Percentiles rank a stretch among this genome's conserved stretches.
Evolutionary conservation across 2,888 invertebrate genomes (phyloP).

Genomic region (Minunthozetes semirufus): DNA sequence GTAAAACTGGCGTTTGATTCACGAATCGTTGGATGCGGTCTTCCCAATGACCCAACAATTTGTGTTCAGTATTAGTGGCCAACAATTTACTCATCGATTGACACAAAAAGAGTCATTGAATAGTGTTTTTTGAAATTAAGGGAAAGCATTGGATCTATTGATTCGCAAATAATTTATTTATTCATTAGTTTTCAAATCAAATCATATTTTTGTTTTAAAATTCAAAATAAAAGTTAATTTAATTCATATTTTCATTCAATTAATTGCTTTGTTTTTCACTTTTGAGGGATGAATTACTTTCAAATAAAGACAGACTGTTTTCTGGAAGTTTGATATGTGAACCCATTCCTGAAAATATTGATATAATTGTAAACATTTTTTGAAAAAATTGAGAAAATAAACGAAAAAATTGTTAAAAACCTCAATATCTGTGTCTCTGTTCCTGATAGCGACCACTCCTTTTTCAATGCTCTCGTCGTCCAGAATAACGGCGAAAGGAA

Average conservation of each 20-base stretch:
- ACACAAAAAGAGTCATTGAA: too few relatives aligned
- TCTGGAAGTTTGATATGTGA: background rate
- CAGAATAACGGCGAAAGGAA: background rate
- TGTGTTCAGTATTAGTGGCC: constrained; percentile 37
- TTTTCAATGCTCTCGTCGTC: background rate
- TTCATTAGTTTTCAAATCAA: background rate
- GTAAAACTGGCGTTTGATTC: constrained; percentile 69
- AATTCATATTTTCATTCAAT: background rate
- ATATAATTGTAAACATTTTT: background rate
- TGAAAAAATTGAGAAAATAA: background rate
- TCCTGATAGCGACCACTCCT: background rate
- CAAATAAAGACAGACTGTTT: constrained; percentile 11
- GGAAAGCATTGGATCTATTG: too few relatives aligned
- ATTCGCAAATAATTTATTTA: background rate
- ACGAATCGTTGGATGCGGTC: constrained; percentile 68
- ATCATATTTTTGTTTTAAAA: too few relatives aligned
- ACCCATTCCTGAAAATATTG: background rate
- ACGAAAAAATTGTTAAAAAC: background rate
- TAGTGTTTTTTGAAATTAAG: too few relatives aligned
- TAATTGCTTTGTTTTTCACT: background rate
- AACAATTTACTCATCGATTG: background rate
- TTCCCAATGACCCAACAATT: constrained; percentile 54
- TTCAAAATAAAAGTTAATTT: background rate
- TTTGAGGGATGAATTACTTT: constrained; percentile 21
- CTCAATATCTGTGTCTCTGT: constrained; percentile 14